Percentiles rank a stretch among this genome's conserved stretches.
These are phyloP conservation scores for Drosophila sturtevanti DNA, from an alignment of 1,140 invertebrate species.

Conservation along the genomic window DNA sequence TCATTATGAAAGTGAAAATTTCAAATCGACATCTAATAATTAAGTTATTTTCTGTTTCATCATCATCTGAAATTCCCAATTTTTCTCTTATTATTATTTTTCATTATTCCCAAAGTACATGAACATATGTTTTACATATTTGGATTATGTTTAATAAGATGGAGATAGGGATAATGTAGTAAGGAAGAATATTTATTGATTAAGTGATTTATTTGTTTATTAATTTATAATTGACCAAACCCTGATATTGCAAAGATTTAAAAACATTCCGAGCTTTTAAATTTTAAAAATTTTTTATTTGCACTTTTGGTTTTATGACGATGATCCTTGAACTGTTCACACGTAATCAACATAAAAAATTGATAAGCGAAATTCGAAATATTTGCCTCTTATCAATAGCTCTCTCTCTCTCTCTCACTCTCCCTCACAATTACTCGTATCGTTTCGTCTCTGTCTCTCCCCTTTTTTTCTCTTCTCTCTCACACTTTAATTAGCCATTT, in stretches of 20 bases:
- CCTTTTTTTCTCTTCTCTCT: conserved; percentile 1
- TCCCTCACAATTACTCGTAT: conserved; percentile 10
- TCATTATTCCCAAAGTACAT: background rate
- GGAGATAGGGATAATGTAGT: too few relatives aligned
- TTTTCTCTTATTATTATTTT: background rate
- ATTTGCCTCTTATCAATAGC: conserved; percentile 20
- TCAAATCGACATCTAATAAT: conserved; percentile 27
- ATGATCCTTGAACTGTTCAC: conserved; percentile 57
- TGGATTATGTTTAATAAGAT: too few relatives aligned
- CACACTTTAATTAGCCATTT: conserved; percentile 55
- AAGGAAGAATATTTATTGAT: too few relatives aligned
- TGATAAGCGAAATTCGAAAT: conserved; percentile 49
- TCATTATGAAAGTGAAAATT: conserved; percentile 29
- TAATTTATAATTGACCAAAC: too few relatives aligned
- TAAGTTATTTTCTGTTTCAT: background rate
- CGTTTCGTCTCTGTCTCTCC: background rate
- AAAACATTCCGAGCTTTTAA: background rate
- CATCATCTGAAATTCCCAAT: background rate
- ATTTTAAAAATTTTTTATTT: conserved; percentile 19
- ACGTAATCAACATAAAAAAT: conserved; percentile 40
- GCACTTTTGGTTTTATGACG: conserved; percentile 23
- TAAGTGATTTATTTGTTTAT: too few relatives aligned
- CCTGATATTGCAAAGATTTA: too few relatives aligned
- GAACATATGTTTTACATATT: background rate
- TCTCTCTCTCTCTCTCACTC: background rate